Percentiles rank a stretch among this genome's conserved stretches.
Conservation (phyloP, 2,797 vertebrate genomes). For the Myoxocephalus aenaeus region DNA sequence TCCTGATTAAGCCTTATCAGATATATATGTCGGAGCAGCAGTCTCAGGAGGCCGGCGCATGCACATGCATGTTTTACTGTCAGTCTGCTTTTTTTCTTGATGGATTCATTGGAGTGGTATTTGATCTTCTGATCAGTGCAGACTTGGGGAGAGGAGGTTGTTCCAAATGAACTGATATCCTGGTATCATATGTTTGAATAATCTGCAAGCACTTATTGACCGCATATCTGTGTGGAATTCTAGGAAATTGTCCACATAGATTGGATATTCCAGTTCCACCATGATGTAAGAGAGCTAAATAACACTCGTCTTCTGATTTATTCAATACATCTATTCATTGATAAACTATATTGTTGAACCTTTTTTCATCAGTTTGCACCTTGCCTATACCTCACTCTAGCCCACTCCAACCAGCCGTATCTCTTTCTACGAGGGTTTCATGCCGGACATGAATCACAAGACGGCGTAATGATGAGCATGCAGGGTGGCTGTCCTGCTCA, state of each 20-base stretch:
- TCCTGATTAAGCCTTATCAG: constrained; percentile 81
- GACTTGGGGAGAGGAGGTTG: constrained; percentile 27
- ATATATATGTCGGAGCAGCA: constrained; percentile 68
- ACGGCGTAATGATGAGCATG: constrained; percentile 76
- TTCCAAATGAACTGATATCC: constrained; percentile 45
- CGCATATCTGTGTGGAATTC: constrained; percentile 12
- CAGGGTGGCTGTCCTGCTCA: constrained; percentile 81
- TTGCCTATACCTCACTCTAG: constrained; percentile 9
- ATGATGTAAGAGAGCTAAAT: background rate
- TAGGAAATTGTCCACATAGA: constrained; percentile 6
- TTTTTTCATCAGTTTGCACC: background rate
- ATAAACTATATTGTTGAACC: constrained; percentile 7
- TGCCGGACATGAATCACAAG: constrained; percentile 72
- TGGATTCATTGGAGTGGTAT: constrained; percentile 48
- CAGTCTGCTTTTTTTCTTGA: constrained; percentile 42
- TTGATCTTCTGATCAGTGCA: constrained; percentile 47
- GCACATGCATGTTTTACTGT: constrained; percentile 66
- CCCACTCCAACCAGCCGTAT: constrained; percentile 38
- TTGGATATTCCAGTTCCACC: background rate
- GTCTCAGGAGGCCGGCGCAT: constrained; percentile 69
- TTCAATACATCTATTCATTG: background rate
- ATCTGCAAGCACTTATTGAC: constrained; percentile 15
- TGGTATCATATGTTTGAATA: constrained; percentile 14
- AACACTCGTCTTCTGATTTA: background rate
- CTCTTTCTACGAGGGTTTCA: constrained; percentile 61